Evolutionary conservation across 2,797 vertebrate species (phyloP).

Genomic region (Cossypha niveicapilla): DNA sequence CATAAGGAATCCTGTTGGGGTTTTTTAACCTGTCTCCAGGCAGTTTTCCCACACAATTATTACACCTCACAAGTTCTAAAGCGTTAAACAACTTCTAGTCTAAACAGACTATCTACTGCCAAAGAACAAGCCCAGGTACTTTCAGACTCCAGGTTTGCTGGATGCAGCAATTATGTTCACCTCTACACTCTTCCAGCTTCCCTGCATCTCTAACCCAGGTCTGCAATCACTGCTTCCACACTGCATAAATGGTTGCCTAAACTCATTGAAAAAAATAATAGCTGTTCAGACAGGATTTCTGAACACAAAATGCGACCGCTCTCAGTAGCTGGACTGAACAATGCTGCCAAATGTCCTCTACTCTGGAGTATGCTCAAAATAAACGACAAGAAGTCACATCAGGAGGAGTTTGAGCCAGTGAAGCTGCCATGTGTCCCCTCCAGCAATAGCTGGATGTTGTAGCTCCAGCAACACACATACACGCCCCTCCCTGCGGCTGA

Average conservation of each 20-base stretch:
- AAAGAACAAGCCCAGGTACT: not conserved
- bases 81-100: not conserved
- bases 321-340: not conserved
- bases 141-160: not conserved
- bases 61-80: not conserved
- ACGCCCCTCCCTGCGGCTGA: not conserved
- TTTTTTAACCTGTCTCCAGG: not conserved
- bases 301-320: not conserved
- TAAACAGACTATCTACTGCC: not conserved
- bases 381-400: not conserved
- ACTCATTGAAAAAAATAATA: not conserved
- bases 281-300: not conserved
- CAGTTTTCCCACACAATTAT: not conserved
- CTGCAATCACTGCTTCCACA: not conserved
- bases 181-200: not conserved
- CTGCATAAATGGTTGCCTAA: not conserved
- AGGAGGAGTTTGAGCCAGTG: not conserved
- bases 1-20: fast-evolving
- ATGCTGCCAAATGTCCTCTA: not conserved
- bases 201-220: not conserved
- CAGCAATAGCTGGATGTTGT: not conserved
- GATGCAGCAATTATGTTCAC: not conserved
- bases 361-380: not conserved
- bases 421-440: not conserved
- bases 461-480: not conserved